These are phyloP conservation scores for Apis laboriosa DNA, from an alignment of 1,140 invertebrate species.

Conservation along the genomic window DNA sequence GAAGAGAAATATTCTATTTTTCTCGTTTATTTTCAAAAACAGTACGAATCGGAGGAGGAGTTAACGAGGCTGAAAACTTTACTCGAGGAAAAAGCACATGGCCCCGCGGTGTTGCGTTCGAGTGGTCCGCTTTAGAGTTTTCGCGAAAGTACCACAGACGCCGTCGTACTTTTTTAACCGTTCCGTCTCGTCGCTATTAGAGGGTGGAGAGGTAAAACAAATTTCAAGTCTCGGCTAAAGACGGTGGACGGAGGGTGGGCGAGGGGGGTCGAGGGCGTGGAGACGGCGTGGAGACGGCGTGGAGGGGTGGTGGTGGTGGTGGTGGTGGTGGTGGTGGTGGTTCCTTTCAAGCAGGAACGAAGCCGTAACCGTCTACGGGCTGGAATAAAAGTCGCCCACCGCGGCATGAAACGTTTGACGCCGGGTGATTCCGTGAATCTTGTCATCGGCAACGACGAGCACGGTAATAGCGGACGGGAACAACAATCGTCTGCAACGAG, in stretches of 20 bases:
- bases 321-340: not conserved
- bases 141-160: not conserved
- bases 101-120: not conserved
- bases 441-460: slow-evolving; percentile 39
- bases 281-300: not conserved
- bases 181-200: not conserved
- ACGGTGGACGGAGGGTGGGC: not conserved
- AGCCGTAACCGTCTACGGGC: not conserved
- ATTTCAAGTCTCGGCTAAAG: not conserved
- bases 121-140: not conserved
- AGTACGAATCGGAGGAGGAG: not conserved
- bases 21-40: too few relatives aligned
- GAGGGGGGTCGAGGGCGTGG: not conserved
- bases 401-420: slow-evolving; percentile 20
- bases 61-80: not conserved
- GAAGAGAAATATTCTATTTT: too few relatives aligned
- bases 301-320: not conserved
- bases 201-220: not conserved
- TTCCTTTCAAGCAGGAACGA: slow-evolving; percentile 11
- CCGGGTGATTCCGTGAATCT: slow-evolving; percentile 26
- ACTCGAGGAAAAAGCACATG: not conserved
- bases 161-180: not conserved
- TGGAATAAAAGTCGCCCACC: slow-evolving; percentile 29
- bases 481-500: slow-evolving; percentile 25
- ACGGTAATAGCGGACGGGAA: slow-evolving; percentile 15